Evolutionary conservation across 2,888 invertebrate genomes (phyloP), one percentile per base, ranked within the genome.

Genomic region (Ennomos quercinarius): DNA sequence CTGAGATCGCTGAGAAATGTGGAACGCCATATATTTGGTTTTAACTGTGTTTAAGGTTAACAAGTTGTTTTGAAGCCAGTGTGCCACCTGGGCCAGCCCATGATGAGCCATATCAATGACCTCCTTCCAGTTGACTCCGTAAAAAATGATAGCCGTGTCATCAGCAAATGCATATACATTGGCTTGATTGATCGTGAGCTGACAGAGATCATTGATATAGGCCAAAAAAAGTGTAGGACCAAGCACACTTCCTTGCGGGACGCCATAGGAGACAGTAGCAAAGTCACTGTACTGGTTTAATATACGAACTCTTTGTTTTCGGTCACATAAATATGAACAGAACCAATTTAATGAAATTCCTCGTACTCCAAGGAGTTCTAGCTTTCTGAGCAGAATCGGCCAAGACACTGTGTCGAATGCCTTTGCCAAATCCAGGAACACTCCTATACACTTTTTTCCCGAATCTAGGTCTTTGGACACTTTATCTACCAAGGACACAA

Each of bases 371-470:
- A 58, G 9, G 9, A 35, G 35, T 46, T 64, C 58, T 34, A 64
- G 38, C 49, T 64, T 61, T 10, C 17, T 34, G n/a, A 64, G 35
- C 12, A 64, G 50, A 5, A 64, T 55, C 10, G 52, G 41, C 34
- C 35, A 42, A 40, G 64, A 64, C 11, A 65, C 27, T 5, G 64
- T 64, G 35, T 61, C 64, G 10, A 59, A 61, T 12, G 58, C 61
- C 37, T 64, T 63, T 9, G 50, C 44, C 13, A 64, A 39, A 37
- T 64, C 64, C 8, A 64, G 45, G 17, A 61, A 64, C 36, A 65
- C 49, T 10, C 62, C 61, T 9, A 45, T 34, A 9, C 34, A 45
- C 1, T 53, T 45, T 12, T 8, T 5, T 6, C 45, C 53, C 8
- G 11, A 8, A 9, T 43, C 9, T 34, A 38, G 44, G n/a, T 40